Base-by-base conservation (phyloP, 2,113 vertebrate genomes). In the Phrynosoma platyrhinos region DNA sequence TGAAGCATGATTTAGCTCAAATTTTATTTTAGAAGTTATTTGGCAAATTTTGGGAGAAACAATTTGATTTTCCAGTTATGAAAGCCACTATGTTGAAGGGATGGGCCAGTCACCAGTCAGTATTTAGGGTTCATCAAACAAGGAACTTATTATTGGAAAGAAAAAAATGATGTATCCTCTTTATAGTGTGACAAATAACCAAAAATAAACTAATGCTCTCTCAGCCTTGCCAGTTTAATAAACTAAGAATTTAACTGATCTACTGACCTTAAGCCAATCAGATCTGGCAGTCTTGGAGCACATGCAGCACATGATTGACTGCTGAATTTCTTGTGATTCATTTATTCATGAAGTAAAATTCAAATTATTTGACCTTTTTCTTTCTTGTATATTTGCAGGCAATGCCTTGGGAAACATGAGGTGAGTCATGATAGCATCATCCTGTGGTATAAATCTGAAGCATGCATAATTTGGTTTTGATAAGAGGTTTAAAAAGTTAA, bases 321-420 rank as follows among this genome's bases (percentile, higher is more conserved):
- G 10, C 18, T 86, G 84, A 53, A 68, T 36, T 71, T 87, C 40
- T 69, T 23, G 62, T 88, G 0, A 5, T 2, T 30, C 72, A 27
- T 36, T 90, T 87, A 18, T 53, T 85, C 89, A 90, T 92, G 14
- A 87, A 86, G 21, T 78, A 3, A 4, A 68, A 82, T 90, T 88
- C 27, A 1, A 2, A 18, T 5, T 90, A 84, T 90, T 93, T 92
- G 68, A 91, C 92, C 90, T 78, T 72, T 93, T 84, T 91, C 1
- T 40, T 23, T 30, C 79, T 88, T 92, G 74, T 87, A 6, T 78
- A 36, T 88, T 88, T 83, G 21, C 80, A 88, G 90, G 76, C 76
- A 83, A 32, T 91, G 81, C 42, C 21, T 84, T 84, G 87, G 87
- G 36, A 88, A 88, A 83, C 87, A 88, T 1, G 87, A 88, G 87